Evolutionary conservation across 2,797 vertebrate genomes (phyloP).

Genomic region (Coregonus sp.): DNA sequence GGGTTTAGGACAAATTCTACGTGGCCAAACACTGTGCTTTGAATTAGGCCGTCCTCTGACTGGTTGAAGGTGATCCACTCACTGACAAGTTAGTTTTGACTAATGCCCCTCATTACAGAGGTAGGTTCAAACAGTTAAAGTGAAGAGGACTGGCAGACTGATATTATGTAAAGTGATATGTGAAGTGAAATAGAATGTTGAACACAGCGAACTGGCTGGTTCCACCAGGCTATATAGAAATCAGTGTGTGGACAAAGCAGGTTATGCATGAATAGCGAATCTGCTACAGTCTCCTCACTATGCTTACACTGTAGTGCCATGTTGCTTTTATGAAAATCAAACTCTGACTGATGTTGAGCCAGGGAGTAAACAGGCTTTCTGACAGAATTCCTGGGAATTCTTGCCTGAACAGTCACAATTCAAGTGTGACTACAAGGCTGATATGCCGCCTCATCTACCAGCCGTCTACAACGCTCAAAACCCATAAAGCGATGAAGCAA

Average conservation of each 20-base stretch:
- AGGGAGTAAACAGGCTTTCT: slow-evolving; percentile 65
- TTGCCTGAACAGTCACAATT: slow-evolving; percentile 52
- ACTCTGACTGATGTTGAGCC: slow-evolving; percentile 65
- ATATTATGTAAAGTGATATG: neutral
- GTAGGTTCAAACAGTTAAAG: too few relatives aligned
- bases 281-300: slow-evolving; percentile 51
- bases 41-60: too few relatives aligned
- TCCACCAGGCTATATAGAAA: neutral
- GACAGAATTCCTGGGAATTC: slow-evolving; percentile 50
- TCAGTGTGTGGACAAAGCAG: slow-evolving; percentile 30
- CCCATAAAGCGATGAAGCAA: slow-evolving; percentile 35
- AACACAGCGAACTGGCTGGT: neutral
- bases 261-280: slow-evolving; percentile 56
- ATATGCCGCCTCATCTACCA: slow-evolving; percentile 54
- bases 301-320: slow-evolving; percentile 40
- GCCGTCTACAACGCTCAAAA: slow-evolving; percentile 48
- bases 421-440: slow-evolving; percentile 46
- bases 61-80: too few relatives aligned
- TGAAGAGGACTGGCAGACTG: too few relatives aligned
- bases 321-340: slow-evolving; percentile 57
- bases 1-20: too few relatives aligned
- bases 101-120: too few relatives aligned
- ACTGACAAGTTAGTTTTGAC: too few relatives aligned
- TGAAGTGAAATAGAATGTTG: neutral
- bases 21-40: too few relatives aligned